Evolutionary conservation across 2,113 vertebrate genomes (phyloP), one percentile per base, ranked within the genome.

Genomic region (Maccullochella peelii): DNA sequence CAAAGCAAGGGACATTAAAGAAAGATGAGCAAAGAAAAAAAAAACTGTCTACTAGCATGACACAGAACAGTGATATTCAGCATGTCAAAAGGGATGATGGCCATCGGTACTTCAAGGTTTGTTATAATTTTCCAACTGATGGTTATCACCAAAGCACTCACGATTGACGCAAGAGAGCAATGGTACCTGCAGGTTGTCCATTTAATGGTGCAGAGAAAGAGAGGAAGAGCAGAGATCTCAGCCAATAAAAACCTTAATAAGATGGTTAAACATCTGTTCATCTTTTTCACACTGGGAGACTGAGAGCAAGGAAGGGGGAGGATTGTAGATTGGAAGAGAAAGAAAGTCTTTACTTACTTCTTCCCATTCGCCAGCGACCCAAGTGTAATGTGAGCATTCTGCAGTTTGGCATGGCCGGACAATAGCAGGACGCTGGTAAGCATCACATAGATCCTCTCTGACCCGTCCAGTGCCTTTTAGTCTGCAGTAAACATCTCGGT

Each of bases 401-500:
- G 90, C 85, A 54, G 71, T 86, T 59, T 81, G 93, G 81, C 98
- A 99, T 0, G 75, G 92, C 86, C 91, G 94, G 4, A 88, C 38
- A 23, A 21, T n/a, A 0, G 79, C 1, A 0, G 96, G 98, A 1
- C 87, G 94, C 0, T 50, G 71, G 12, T 6, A 80, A 0, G 0
- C 49, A 2, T 92, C 52, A 9, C 98, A 99, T 71, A 93, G 70
- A 0, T 90, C 89, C 25, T 96, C 96, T 2, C 84, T 52, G 73
- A 98, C 95, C 11, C 8, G 91, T 2, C 97, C 97, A 0, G 83
- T 20, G 21, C 95, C 96, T 86, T 94, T 94, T 16, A 96, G 88
- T 70, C 96, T 91, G 73, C 98, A 99, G 93, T 94, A 97, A 57
- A 98, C 61, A 0, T 97, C 95, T 57, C 98, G 95, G 4, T 84